Conservation (phyloP, 2,888 invertebrate genomes). For the Dendrolimus houi region DNA sequence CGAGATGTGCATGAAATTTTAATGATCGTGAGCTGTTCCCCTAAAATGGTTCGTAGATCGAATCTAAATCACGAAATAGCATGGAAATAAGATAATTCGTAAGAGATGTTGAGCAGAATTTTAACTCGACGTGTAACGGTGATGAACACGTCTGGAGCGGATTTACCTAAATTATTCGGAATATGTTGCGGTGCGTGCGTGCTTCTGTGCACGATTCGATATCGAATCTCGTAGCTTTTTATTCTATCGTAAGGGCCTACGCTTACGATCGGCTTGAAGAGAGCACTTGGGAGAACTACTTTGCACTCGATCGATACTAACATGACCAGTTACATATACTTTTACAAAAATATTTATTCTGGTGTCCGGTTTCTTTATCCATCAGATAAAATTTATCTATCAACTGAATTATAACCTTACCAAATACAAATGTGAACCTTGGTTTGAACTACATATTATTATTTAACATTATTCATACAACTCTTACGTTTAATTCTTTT, state of each 20-base stretch:
- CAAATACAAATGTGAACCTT: too few species aligned
- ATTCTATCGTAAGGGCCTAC: not conserved
- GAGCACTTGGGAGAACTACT: too few species aligned
- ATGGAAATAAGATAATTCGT: constrained; percentile 61
- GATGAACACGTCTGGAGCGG: constrained; percentile 47
- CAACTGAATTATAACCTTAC: too few species aligned
- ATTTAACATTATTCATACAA: too few species aligned
- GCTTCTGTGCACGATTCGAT: constrained; percentile 34
- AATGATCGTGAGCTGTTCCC: constrained; percentile 25
- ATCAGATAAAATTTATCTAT: too few species aligned
- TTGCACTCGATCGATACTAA: too few species aligned
- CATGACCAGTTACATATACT: too few species aligned
- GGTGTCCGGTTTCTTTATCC: too few species aligned
- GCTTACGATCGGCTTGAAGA: not conserved
- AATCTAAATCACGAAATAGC: constrained; percentile 47
- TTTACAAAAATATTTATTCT: too few species aligned
- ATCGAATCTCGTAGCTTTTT: constrained; percentile 10
- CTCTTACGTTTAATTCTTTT: too few species aligned
- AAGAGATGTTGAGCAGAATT: constrained; percentile 44
- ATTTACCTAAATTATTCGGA: constrained; percentile 68
- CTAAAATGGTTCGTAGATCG: constrained; percentile 32
- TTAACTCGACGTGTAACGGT: constrained; percentile 56
- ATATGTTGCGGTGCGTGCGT: constrained; percentile 50
- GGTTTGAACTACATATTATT: too few species aligned
- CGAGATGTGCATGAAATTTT: constrained; percentile 30